Conservation (phyloP, 2,113 vertebrate genomes). For the Kryptolebias marmoratus region DNA sequence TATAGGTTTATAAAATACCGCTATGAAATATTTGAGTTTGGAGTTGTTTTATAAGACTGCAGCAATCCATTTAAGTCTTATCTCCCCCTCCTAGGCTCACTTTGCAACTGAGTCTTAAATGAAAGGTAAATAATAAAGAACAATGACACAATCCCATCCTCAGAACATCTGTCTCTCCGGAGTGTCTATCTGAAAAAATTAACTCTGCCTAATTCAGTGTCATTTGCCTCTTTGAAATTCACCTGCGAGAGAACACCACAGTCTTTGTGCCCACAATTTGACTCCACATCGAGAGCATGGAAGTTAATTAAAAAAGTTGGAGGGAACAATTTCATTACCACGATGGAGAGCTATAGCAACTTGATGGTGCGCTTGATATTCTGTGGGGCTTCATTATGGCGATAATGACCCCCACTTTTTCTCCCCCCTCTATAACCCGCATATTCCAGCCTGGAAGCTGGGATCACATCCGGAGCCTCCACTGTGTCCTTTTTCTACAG, state of each 20-base stretch:
- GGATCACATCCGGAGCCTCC: slow-evolving; percentile 65
- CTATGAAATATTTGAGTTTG: too few relatives aligned
- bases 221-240: slow-evolving; percentile 70
- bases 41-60: too few relatives aligned
- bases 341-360: slow-evolving; percentile 59
- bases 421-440: background rate
- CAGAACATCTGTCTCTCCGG: slow-evolving; percentile 64
- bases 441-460: slow-evolving; percentile 45
- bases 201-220: slow-evolving; percentile 45
- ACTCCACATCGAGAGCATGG: slow-evolving; percentile 62
- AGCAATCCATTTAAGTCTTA: slow-evolving; percentile 7
- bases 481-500: slow-evolving; percentile 52
- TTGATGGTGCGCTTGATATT: slow-evolving; percentile 73
- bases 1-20: too few relatives aligned
- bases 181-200: slow-evolving; percentile 75
- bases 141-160: slow-evolving; percentile 49
- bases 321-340: slow-evolving; percentile 75
- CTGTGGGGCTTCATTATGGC: slow-evolving; percentile 69
- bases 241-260: slow-evolving; percentile 53
- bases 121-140: slow-evolving; percentile 35
- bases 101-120: slow-evolving; percentile 39
- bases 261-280: slow-evolving; percentile 72
- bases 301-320: slow-evolving; percentile 79
- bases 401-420: slow-evolving; percentile 22
- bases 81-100: background rate